Evolutionary conservation across 2,797 vertebrate genomes (phyloP), one percentile per base, ranked within the genome.

Genomic region (Epinephelus malabaricus): DNA sequence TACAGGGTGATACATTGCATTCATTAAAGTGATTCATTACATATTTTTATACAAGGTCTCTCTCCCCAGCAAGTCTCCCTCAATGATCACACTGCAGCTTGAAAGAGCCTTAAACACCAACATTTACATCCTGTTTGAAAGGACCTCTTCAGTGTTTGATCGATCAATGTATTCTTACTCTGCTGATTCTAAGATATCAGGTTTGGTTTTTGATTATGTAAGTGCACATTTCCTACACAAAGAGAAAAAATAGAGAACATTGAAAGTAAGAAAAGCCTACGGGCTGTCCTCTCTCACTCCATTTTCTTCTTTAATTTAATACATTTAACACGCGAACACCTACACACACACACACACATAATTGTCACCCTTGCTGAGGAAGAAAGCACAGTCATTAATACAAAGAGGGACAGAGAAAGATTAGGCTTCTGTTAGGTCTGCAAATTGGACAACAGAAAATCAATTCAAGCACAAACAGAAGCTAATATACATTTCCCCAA

Each of bases 391-490:
- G 63, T 49, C 79, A 87, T 89, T 87, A 87, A 79, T 79, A 84
- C 53, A 59, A 75, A 79, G 56, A 68, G 45, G 63, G 56, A 77
- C 55, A 67, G 63, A 64, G 55, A 77, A 75, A 79, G 84, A 89
- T 86, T 73, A 83, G 73, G 51, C 59, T 68, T 86, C 75, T 73
- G 61, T 88, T 87, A 71, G 62, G 45, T 79, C 59, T 79, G 76
- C 79, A 87, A 90, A 90, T 86, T 86, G 80, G 79, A 87, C 61
- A 70, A 86, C 65, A 73, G 80, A 81, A 90, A 88, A 90, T 90
- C 84, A 86, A 87, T 86, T 76, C 56, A 61, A 81, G 54, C 69
- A 68, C 84, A 90, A 84, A 82, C 82, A 76, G 59, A 74, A 78
- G 79, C 83, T 84, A 82, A 84, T 84, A 86, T 76, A 82, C 69